Conservation (phyloP, 2,888 invertebrate genomes). For the Eristalis arbustorum region DNA sequence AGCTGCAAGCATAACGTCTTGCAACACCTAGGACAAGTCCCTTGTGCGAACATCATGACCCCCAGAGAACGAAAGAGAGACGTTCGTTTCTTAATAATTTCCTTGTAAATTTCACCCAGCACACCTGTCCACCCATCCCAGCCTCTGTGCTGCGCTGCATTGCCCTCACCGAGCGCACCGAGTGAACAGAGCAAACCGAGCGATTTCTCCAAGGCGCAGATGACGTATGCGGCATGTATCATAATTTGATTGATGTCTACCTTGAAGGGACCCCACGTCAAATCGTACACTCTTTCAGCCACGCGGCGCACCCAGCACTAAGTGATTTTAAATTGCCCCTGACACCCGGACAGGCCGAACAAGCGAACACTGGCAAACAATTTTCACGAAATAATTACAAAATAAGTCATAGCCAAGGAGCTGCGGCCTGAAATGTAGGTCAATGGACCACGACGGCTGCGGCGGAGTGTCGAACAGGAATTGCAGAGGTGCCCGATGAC, state of each 20-base stretch:
- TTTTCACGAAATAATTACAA: slow-evolving; percentile 58
- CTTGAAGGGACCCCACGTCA: slow-evolving; percentile 61
- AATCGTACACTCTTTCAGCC: slow-evolving; percentile 53
- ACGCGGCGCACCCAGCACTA: slow-evolving; percentile 56
- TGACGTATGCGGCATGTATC: neutral
- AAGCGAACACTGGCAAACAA: slow-evolving; percentile 22
- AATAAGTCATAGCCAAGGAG: slow-evolving; percentile 59
- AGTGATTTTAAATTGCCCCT: slow-evolving; percentile 68
- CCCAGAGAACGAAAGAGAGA: slow-evolving; percentile 2
- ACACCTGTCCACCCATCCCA: slow-evolving; percentile 22
- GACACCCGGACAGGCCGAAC: slow-evolving; percentile 37
- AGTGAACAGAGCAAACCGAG: neutral
- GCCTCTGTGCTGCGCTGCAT: neutral
- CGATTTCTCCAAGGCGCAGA: slow-evolving; percentile 42
- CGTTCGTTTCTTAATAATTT: slow-evolving; percentile 17
- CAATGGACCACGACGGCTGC: slow-evolving; percentile 58
- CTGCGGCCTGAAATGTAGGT: slow-evolving; percentile 56
- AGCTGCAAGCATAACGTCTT: neutral
- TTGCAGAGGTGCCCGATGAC: slow-evolving; percentile 20
- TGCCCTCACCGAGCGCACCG: neutral
- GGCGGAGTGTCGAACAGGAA: slow-evolving; percentile 13
- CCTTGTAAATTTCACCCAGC: slow-evolving; percentile 27
- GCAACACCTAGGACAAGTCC: neutral
- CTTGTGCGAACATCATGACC: neutral
- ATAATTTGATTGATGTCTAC: slow-evolving; percentile 64